phyloP scores from a whole-genome alignment of 2,888 invertebrate species.

The Allolobophora icterica region DNA sequence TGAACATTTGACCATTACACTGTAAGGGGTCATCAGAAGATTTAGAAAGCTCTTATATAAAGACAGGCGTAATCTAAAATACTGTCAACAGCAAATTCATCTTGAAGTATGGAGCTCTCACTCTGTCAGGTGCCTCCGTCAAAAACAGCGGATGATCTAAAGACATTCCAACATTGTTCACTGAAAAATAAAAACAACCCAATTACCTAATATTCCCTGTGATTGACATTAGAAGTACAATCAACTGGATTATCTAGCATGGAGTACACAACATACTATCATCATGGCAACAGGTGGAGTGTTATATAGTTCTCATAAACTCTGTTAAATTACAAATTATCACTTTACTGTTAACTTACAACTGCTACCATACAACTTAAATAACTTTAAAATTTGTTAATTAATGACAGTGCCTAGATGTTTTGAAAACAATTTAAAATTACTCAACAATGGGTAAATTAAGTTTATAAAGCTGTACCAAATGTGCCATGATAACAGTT shows the following conservation, averaged over 20 bases:
- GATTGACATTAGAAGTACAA: too few relatives aligned
- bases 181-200: conserved; percentile 56
- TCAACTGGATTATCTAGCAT: too few relatives aligned
- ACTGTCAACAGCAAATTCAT: neutral
- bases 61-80: neutral
- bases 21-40: neutral
- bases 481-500: too few relatives aligned
- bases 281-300: too few relatives aligned
- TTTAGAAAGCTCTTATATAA: neutral
- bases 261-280: too few relatives aligned
- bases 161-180: conserved; percentile 91
- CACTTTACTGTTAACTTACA: neutral
- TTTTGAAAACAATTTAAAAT: neutral
- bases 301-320: neutral
- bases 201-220: too few relatives aligned
- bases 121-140: conserved; percentile 59
- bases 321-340: neutral
- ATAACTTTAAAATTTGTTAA: neutral
- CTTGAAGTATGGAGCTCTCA: conserved; percentile 40
- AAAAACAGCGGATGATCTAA: conserved; percentile 80
- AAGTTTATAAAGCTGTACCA: neutral
- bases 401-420: neutral
- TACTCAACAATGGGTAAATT: neutral
- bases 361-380: neutral
- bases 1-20: neutral